Evolutionary conservation across 2,888 invertebrate species (phyloP).

Genomic region (Trissolcus brochymenae): DNA sequence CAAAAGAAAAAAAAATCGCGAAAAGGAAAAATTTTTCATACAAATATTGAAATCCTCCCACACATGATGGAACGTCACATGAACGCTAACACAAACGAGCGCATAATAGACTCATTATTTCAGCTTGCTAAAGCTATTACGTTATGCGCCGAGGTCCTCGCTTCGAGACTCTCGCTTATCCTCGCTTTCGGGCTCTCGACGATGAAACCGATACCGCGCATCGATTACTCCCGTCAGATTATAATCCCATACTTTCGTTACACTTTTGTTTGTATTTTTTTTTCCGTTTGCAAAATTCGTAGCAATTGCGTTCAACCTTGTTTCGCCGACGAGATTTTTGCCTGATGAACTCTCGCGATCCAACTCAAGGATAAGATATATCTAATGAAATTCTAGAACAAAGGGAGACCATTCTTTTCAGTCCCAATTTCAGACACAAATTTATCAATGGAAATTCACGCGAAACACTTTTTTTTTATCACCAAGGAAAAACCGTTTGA

Average conservation of each 20-base stretch:
- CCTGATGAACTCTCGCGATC: constrained; percentile 1
- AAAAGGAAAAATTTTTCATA: background rate
- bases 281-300: constrained; percentile 43
- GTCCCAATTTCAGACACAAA: too few relatives aligned
- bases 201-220: constrained; percentile 64
- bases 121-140: constrained; percentile 70
- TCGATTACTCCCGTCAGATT: constrained; percentile 55
- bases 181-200: constrained; percentile 67
- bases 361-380: background rate
- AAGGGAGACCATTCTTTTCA: too few relatives aligned
- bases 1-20: too few relatives aligned
- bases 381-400: background rate
- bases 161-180: constrained; percentile 71
- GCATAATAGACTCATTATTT: constrained; percentile 73
- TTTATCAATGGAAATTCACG: too few relatives aligned
- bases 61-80: constrained; percentile 43
- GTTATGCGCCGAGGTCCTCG: constrained; percentile 68
- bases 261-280: constrained; percentile 45
- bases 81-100: constrained; percentile 62
- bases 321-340: constrained; percentile 10
- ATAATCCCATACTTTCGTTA: constrained; percentile 40
- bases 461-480: too few relatives aligned
- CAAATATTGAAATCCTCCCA: background rate
- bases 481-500: too few relatives aligned
- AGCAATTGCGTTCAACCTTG: constrained; percentile 26